Base-by-base conservation (phyloP, 2,113 vertebrate genomes). In the Orthonyx spaldingii region DNA sequence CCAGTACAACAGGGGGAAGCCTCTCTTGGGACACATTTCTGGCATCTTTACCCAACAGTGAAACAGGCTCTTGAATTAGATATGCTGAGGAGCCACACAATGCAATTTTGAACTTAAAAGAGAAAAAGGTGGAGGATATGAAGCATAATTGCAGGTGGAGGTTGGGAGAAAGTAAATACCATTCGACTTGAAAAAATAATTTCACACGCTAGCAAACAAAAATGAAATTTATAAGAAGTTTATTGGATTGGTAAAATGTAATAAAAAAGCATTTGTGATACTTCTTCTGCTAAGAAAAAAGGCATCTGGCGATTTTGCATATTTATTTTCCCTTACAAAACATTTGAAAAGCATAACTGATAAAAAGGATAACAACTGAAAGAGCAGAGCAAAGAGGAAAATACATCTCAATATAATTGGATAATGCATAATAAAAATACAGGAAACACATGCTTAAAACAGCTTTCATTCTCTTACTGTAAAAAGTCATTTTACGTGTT, bases 251-350 rank as follows among this genome's bases (percentile, higher is more conserved):
- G 95, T 96, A 95, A 95, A 95, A 97, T 94, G 93, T 95, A 97
- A 94, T 97, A 96, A 97, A 97, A 97, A 96, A 97, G 97, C 96
- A 97, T 94, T 97, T 98, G 96, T 94, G 95, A 92, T 96, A 97
- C 93, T 97, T 96, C 79, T 95, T 97, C 93, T 96, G 97, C 97
- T 95, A 96, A 97, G 96, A 96, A 97, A 96, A 88, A 97, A 97
- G 95, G 94, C 93, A 96, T 97, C 95, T 96, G 91, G 88, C 4
- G 39, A 97, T 96, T 94, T 97, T 97, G 97, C 94, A 92, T 97
- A 96, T 96, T 97, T 97, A 96, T 97, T 97, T 97, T 94, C 93
- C 96, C 92, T 97, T 97, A 97, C 65, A 97, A 95, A 97, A 94
- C 93, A 97, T 90, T 94, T 88, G 88, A 96, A 97, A 96, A 97